Percentiles rank a stretch among this genome's conserved stretches.
These are phyloP conservation scores for Drosophila neutralis DNA, from an alignment of 2,888 invertebrate genomes.

Conservation along the genomic window DNA sequence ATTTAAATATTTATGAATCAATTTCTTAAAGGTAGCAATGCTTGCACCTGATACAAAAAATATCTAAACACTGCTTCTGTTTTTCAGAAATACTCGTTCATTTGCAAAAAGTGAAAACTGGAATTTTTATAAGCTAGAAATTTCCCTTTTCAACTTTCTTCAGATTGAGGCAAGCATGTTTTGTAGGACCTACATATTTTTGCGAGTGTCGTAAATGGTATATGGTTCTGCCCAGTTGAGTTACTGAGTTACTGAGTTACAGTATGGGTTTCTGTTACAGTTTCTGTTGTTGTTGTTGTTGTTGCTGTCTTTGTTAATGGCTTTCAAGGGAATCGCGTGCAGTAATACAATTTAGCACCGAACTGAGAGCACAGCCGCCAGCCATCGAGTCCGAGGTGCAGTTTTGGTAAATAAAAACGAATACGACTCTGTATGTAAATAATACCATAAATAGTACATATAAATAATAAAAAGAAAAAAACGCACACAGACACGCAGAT, in stretches of 20 bases:
- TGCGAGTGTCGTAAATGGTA: constrained; percentile 28
- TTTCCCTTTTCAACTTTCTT: neutral
- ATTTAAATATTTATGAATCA: neutral
- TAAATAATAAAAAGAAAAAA: constrained; percentile 28
- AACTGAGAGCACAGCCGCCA: constrained; percentile 39
- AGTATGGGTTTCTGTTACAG: constrained; percentile 37
- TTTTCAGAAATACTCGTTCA: neutral
- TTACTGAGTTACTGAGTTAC: constrained; percentile 45
- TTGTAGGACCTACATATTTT: neutral
- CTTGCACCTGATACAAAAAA: neutral
- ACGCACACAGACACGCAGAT: constrained; percentile 2
- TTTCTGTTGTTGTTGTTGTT: constrained; percentile 28
- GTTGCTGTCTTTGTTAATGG: constrained; percentile 69
- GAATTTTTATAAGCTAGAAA: neutral
- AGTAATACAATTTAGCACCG: constrained; percentile 70
- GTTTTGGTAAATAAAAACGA: constrained; percentile 51
- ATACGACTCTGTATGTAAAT: constrained; percentile 55
- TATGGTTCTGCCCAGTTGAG: constrained; percentile 44
- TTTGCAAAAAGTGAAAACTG: neutral
- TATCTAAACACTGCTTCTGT: neutral
- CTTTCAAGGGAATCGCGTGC: constrained; percentile 77
- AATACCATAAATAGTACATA: constrained; percentile 46
- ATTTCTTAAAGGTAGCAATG: neutral
- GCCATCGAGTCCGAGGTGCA: constrained; percentile 22
- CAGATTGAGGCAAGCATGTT: neutral